Base-by-base conservation (phyloP, 2,797 vertebrate genomes). In the Phyllotis vaccarum region DNA sequence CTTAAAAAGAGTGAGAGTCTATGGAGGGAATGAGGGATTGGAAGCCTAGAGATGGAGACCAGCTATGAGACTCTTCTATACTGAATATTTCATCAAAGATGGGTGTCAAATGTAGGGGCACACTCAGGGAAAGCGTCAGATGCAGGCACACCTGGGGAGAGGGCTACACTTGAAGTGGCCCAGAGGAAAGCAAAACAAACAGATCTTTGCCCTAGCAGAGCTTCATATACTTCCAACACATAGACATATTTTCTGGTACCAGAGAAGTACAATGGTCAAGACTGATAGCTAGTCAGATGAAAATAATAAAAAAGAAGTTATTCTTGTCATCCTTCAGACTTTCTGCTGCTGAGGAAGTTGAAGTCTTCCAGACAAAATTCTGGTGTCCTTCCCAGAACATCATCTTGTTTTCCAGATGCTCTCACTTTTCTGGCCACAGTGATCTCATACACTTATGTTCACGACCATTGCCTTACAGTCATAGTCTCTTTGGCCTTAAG, bases 81-180 rank as follows among this genome's bases (percentile, higher is more conserved):
- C 81, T 97, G 13, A 68, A 56, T 56, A 66, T 87, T 93, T 89
- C 62, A 72, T 74, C 85, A 79, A 49, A 74, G n/a, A 66, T 46
- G 27, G 34, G 46, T 49, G 46, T 49, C 46, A 49, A 49, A 49
- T 49, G 46, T 49, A 49, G 29, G 62, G 4, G 62, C 29, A 64
- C 27, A 64, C 27, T 12, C 12, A 64, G 62, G 62, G 62, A 64
- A 11, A 21, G 29, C 29, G 4, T 64, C 62, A 64, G 29, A 31
- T 64, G 62, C 29, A 3, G 62, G 62, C 29, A 13, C 29, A 64
- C 62, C 12, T 4, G 3, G 62, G 62, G 27, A 64, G 60, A 37
- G 9, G 78, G 24, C 49, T 17, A 19, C 56, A 21, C 85, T 87
- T 68, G 34, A 46, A 60, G 68, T 60, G 13, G 81, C 88, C n/a